Base-by-base conservation (phyloP, 2,797 vertebrate genomes). In the Florisuga fusca region DNA sequence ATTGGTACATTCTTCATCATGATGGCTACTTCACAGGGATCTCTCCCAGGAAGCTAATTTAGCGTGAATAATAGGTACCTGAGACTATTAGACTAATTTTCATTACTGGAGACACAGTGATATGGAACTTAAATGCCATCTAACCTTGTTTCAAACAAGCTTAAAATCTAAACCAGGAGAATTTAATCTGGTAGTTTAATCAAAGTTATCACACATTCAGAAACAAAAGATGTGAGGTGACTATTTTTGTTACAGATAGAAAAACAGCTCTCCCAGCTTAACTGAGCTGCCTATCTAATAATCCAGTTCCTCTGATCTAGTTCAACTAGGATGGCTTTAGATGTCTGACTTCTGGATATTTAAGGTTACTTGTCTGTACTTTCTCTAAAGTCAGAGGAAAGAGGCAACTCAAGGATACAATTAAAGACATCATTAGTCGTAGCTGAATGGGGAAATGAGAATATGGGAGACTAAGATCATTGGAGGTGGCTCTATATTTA, bases 11-110 rank as follows among this genome's bases (percentile, higher is more conserved):
- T 90, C 77, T 84, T 96, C 83, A 94, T 93, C 76, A 68, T 84
- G 94, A 94, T 94, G 87, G 92, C 79, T 94, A 63, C 82, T 92
- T 96, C 87, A 92, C 41, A 95, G 57, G 53, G 75, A 85, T 92
- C 72, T 96, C 88, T 95, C 88, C 80, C 71, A 96, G 85, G 90
- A 96, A 96, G 92, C 61, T 93, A 94, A 94, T 95, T 96, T 95
- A 95, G 58, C 66, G 34, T 94, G 90, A 96, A 75, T 95, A 94
- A 96, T 93, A 58, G 72, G 8, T 91, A 81, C 15, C 92, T 93
- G 54, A 67, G 64, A 85, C 89, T 57, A 92, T 92, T 96, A 95
- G 87, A 91, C 94, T 92, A 94, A 96, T 96, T 95, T 93, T 94
- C 94, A 91, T 94, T 96, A 93, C 69, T 54, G 59, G 61, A 92